Percentiles rank a stretch among this genome's conserved stretches.
phyloP scores from a whole-genome alignment of 1,140 invertebrate species.

The Drosophila funebris region DNA sequence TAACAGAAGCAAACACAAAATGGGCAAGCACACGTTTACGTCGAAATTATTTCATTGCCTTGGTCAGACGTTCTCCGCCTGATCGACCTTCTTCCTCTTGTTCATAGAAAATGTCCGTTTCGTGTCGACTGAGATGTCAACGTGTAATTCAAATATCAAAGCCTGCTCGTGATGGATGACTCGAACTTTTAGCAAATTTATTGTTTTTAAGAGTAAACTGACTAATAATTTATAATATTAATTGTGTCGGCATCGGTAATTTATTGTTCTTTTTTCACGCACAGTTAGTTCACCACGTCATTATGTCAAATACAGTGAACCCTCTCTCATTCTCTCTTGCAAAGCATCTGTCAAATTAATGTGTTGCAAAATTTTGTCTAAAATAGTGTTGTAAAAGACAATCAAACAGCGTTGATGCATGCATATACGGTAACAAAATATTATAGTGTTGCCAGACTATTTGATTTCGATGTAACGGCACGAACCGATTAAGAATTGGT shows the following conservation, averaged over 20 bases:
- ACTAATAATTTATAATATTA: conserved; percentile 59
- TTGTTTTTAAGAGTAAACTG: conserved; percentile 40
- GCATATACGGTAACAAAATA: too few species aligned
- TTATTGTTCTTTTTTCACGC: conserved; percentile 75
- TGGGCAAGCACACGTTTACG: conserved; percentile 30
- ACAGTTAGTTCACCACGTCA: conserved; percentile 76
- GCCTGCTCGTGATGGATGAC: neutral
- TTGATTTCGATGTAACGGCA: too few species aligned
- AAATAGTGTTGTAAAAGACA: neutral
- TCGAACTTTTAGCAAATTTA: neutral
- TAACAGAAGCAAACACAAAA: conserved; percentile 30
- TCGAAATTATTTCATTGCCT: conserved; percentile 69
- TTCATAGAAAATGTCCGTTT: conserved; percentile 30
- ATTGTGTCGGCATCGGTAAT: conserved; percentile 69
- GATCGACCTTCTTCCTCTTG: conserved; percentile 42
- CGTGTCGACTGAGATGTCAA: conserved; percentile 9
- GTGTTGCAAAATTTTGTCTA: neutral
- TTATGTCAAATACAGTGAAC: conserved; percentile 45
- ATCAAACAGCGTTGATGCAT: too few species aligned
- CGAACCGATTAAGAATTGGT: too few species aligned
- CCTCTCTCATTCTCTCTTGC: conserved; percentile 4
- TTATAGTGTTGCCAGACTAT: too few species aligned
- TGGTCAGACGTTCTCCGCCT: conserved; percentile 38
- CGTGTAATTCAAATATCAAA: conserved; percentile 11
- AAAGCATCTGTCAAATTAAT: conserved; percentile 22